Evolutionary conservation across 2,113 vertebrate species (phyloP), one percentile per base, ranked within the genome.

Genomic region (Brienomyrus brachyistius): DNA sequence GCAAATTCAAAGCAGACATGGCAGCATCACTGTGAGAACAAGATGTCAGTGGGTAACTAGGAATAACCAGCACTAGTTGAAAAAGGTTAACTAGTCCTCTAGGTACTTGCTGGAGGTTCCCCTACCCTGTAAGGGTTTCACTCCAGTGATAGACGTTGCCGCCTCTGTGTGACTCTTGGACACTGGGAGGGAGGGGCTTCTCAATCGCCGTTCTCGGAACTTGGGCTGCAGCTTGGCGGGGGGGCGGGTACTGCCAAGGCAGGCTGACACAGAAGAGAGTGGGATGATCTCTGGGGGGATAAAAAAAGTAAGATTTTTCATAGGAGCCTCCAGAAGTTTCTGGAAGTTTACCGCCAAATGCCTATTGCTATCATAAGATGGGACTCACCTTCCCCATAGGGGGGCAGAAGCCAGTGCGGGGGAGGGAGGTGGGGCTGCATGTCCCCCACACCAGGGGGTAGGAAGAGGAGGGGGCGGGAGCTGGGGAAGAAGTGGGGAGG

Each of bases 401-500:
- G 95, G 0, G 94, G 96, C 59, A 97, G 97, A 89, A 97, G 96
- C 92, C 96, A 97, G 92, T 96, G 97, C 86, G 97, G 97, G 9
- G 95, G 96, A 70, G 96, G 97, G 80, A 97, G 97, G 89, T 96
- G 97, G 1, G 96, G 96, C 0, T 96, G 96, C 91, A 98, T 95
- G 52, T 98, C 97, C 92, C 97, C 97, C 23, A 95, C 96, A 89
- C 96, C 97, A 91, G 97, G 95, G 23, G 97, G 97, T 15, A 97
- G 97, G 90, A 97, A 98, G 90, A 97, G 97, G 0, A 97, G 95
- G 0, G 95, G 95, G 90, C 97, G 97, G 2, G 97, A 97, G 91
- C 96, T 96, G 86, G 96, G 97, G 85, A 97, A 95, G 89, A 97
- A 97, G 88, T 97, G 97, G 0, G 97, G 97, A 47, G 97, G 97